Evolutionary conservation across 1,140 invertebrate species (phyloP).

Genomic region (Bombus huntii): DNA sequence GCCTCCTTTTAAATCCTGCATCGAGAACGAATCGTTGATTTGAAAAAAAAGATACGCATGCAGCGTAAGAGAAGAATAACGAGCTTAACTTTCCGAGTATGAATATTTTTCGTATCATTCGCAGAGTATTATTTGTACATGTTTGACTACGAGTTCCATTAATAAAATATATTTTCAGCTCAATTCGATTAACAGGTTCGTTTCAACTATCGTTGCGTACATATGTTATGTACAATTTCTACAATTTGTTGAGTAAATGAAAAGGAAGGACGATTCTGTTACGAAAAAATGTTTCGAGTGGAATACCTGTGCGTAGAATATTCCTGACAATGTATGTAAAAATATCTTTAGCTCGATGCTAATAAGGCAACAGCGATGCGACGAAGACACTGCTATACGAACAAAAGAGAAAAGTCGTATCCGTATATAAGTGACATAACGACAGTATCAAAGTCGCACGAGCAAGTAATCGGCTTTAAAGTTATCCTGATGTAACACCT

Average conservation of each 20-base stretch:
- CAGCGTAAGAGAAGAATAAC: neutral
- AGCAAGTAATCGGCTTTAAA: constrained; percentile 9
- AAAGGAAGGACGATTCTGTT: neutral
- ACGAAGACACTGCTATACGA: no score
- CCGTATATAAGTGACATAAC: neutral
- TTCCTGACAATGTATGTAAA: neutral
- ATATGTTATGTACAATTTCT: neutral
- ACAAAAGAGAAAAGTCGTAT: neutral
- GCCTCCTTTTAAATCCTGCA: neutral
- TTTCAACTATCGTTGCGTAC: neutral
- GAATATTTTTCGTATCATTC: neutral
- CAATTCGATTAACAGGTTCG: neutral
- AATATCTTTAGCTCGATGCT: neutral
- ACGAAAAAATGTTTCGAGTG: neutral
- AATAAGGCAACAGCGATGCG: neutral
- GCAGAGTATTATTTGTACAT: accelerated
- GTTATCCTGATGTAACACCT: constrained; percentile 8
- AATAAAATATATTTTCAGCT: neutral
- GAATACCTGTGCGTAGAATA: neutral
- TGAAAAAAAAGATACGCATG: neutral
- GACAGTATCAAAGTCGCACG: neutral
- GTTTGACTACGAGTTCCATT: neutral
- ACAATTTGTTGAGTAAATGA: neutral
- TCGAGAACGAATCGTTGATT: neutral
- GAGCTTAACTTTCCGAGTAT: neutral